Conservation (phyloP, 2,797 vertebrate species). For the Tangara arthus region DNA sequence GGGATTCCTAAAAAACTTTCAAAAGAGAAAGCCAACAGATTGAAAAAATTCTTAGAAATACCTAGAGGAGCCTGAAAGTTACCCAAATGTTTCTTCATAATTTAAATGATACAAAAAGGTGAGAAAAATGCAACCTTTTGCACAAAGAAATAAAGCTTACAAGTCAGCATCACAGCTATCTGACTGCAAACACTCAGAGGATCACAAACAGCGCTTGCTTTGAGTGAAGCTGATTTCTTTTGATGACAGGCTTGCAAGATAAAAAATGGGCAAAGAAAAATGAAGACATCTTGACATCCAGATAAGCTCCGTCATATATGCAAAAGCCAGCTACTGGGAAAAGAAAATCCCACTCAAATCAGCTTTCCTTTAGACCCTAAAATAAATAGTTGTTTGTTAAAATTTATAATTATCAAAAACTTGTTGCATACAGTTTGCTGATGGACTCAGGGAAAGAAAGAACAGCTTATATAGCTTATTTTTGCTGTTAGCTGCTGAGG, state of each 20-base stretch:
- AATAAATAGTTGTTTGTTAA: background rate
- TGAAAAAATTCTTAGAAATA: background rate
- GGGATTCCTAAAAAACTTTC: background rate
- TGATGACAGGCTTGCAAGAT: background rate
- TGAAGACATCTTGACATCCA: background rate
- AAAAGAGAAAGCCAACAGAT: background rate
- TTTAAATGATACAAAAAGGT: background rate
- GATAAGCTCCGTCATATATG: background rate
- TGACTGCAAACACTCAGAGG: background rate
- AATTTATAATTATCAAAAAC: background rate
- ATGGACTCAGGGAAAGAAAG: background rate
- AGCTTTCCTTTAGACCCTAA: background rate
- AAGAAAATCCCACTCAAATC: background rate
- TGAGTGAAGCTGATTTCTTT: background rate
- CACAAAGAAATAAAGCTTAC: background rate
- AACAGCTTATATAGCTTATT: background rate
- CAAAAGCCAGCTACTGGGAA: background rate
- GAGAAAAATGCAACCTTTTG: background rate
- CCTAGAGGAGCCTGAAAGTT: fast-evolving
- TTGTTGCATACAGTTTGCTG: background rate
- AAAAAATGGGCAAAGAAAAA: background rate
- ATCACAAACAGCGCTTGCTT: background rate
- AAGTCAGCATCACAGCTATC: background rate
- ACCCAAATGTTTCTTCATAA: background rate
- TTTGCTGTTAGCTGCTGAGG: background rate